These are phyloP conservation scores for Hycleus cichorii DNA, from an alignment of 1,140 invertebrate species.

Conservation along the genomic window DNA sequence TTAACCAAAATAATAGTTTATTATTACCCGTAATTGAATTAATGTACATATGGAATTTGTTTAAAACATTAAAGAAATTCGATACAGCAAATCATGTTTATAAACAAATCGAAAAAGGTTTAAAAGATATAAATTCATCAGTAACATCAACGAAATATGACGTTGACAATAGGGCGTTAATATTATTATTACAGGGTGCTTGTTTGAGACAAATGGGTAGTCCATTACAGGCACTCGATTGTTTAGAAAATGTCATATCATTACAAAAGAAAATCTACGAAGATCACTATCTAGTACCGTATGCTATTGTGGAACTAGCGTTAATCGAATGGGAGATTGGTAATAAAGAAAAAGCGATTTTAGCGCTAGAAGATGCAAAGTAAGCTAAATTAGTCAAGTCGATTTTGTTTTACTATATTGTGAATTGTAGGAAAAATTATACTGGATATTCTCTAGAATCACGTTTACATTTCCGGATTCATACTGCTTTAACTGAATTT, in stretches of 20 bases:
- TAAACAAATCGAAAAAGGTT: conserved; percentile 60
- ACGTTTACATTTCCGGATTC: conserved; percentile 85
- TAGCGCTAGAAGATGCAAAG: conserved; percentile 77
- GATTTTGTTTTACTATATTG: not conserved
- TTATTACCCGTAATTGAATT: conserved; percentile 80
- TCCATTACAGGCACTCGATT: conserved; percentile 66
- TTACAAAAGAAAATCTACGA: conserved; percentile 74
- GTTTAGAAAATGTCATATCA: conserved; percentile 58
- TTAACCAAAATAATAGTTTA: conserved; percentile 63
- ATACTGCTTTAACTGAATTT: conserved; percentile 62
- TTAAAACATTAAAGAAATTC: conserved; percentile 70
- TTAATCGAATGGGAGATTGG: conserved; percentile 64
- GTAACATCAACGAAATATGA: conserved; percentile 51
- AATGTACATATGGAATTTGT: conserved; percentile 91
- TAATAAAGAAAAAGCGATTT: conserved; percentile 58
- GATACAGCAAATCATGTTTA: conserved; percentile 62
- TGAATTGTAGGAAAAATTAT: conserved; percentile 68
- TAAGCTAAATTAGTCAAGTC: conserved; percentile 39
- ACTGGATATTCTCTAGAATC: conserved; percentile 87
- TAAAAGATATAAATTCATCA: conserved; percentile 37
- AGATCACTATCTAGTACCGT: conserved; percentile 81
- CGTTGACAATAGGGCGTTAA: conserved; percentile 70
- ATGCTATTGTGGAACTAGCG: conserved; percentile 79
- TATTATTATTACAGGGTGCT: conserved; percentile 74
- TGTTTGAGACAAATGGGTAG: conserved; percentile 70